A percentile compares a stretch with the other conserved stretches of the same genome.
Conservation (phyloP, 23 tunicate species). For the Ascidia mentula region DNA sequence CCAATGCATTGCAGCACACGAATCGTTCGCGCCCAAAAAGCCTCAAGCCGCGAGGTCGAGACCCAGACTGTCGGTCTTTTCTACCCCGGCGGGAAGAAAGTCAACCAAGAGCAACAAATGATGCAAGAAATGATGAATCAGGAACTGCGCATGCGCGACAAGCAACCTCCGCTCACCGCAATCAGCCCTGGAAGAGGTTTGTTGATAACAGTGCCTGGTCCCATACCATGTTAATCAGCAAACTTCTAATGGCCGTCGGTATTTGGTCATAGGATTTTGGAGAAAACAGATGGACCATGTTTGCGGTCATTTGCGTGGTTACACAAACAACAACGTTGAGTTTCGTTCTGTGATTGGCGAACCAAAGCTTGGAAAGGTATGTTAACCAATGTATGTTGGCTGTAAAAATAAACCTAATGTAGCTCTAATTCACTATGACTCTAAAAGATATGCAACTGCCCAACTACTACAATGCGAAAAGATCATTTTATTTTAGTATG, state of each 20-base stretch:
- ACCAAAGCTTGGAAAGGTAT: constrained; percentile 85
- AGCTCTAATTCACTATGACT: too few relatives aligned
- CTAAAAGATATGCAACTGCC: too few relatives aligned
- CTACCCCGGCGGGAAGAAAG: constrained; percentile 94
- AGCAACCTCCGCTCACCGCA: constrained; percentile 79
- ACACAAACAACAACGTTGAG: constrained; percentile 89
- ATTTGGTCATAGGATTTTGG: constrained; percentile 76
- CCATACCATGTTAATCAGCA: neutral
- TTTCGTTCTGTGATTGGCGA: constrained; percentile 91
- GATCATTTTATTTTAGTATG: neutral
- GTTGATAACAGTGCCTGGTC: neutral
- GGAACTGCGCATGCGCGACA: constrained; percentile 84
- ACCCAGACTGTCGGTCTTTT: constrained; percentile 94
- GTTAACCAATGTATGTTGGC: too few relatives aligned
- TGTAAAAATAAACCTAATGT: too few relatives aligned
- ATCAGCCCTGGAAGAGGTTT: constrained; percentile 94
- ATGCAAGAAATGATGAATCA: constrained; percentile 61
- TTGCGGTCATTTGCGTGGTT: constrained; percentile 81
- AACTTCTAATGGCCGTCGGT: too few relatives aligned
- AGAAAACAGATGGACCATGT: constrained; percentile 94
- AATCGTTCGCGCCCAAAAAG: constrained; percentile 69
- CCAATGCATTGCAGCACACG: constrained; percentile 68
- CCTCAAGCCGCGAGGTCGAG: constrained; percentile 33
- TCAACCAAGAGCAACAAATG: constrained; percentile 77
- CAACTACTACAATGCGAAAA: too few relatives aligned